A percentile compares a stretch with the other conserved stretches of the same genome.
phyloP scores from a whole-genome alignment of 1,140 invertebrate genomes.

The Atopsyche davidsoni region DNA sequence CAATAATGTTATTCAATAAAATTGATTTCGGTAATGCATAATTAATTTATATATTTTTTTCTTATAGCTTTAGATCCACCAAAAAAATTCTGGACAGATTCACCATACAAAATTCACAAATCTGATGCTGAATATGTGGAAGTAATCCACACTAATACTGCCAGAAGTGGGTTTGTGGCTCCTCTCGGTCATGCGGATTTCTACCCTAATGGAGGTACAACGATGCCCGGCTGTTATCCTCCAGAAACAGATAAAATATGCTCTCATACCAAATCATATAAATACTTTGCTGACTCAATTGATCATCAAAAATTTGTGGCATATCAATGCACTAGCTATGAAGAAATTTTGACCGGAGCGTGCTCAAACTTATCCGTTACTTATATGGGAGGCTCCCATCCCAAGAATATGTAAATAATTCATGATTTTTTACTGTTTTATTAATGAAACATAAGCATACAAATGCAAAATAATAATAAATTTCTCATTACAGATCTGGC shows the following conservation, averaged over 20 bases:
- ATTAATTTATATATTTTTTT: constrained; percentile 1
- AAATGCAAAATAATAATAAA: constrained; percentile 1
- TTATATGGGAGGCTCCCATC: constrained; percentile 17
- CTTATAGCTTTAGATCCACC: constrained; percentile 12
- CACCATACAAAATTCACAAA: constrained; percentile 3
- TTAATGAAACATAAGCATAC: no score
- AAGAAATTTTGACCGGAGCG: constrained; percentile 11
- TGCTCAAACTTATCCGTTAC: constrained; percentile 16
- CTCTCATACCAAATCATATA: constrained; percentile 11
- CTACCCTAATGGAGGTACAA: constrained; percentile 9
- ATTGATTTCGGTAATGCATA: not conserved
- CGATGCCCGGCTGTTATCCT: constrained; percentile 11
- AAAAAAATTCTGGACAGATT: constrained; percentile 8
- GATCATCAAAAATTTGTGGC: constrained; percentile 16
- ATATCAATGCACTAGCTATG: constrained; percentile 17
- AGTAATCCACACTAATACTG: constrained; percentile 11
- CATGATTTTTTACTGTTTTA: not conserved
- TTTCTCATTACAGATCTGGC: constrained; percentile 18
- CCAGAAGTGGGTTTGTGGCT: not conserved
- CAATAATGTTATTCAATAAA: not conserved
- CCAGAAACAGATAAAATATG: not conserved
- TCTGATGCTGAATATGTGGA: constrained; percentile 12
- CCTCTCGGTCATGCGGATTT: constrained; percentile 13
- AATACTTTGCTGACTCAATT: constrained; percentile 20
- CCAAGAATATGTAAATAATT: constrained; percentile 20